Evolutionary conservation across 2,113 vertebrate species (phyloP), one percentile per base, ranked within the genome.

Genomic region (Sylvicapra grimmia): DNA sequence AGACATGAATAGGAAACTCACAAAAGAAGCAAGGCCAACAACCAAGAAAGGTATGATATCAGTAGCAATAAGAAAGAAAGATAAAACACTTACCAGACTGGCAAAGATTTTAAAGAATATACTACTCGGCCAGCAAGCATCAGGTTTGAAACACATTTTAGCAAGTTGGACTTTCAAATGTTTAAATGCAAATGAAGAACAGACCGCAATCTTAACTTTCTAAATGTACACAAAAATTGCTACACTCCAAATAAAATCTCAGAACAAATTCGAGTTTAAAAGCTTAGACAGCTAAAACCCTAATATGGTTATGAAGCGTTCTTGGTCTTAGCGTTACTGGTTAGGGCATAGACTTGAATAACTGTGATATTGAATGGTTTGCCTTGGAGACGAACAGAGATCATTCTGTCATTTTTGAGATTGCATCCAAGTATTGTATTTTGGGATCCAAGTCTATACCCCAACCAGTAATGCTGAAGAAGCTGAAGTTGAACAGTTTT

Each of bases 91-190:
- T 79, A 79, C 21, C 12, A 53, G 85, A 87, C 77, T 40, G 68
- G 68, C 56, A 87, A 40, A 63, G 84, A 53, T 51, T 53, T 86
- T 23, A 36, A 63, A 93, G 72, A 61, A 51, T 77, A 61, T 12
- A 86, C 31, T 56, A 49, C 21, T 54, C 23, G 1, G 16, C 47
- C 29, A 13, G 68, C 56, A 93, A 40, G 91, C 61, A 31, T 77
- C 97, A 36, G 96, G 93, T 91, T 95, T 97, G 96, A 89, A 98
- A 98, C 98, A 98, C 97, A 97, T 98, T 54, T 98, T 96, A 98
- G 96, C 97, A 98, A 98, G 98, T 98, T 98, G 98, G 97, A 98
- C 95, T 97, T 98, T 98, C 98, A 98, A 98, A 98, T 91, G 98
- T 98, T 98, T 98, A 98, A 61, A 99, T 98, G 97, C 98, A 96